Conservation (phyloP, 2,888 invertebrate species). For the Oscheius onirici region DNA sequence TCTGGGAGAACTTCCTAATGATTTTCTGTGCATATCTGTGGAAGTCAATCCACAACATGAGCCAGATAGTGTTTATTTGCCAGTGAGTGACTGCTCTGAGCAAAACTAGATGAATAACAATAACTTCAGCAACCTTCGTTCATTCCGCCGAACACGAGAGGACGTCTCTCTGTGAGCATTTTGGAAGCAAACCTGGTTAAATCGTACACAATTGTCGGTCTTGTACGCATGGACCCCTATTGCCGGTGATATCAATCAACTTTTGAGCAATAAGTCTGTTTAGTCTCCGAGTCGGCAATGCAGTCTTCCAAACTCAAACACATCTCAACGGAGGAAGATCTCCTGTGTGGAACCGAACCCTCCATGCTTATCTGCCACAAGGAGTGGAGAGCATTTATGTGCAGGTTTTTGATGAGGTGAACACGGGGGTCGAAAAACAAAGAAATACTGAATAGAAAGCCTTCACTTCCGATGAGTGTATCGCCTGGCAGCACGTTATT, state of each 20-base stretch:
- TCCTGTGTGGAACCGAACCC: constrained; percentile 93
- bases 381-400: constrained; percentile 88
- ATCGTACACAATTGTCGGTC: constrained; percentile 64
- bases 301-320: constrained; percentile 93
- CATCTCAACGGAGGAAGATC: constrained; percentile 83
- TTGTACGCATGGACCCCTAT: constrained; percentile 66
- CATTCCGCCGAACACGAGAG: constrained; percentile 71
- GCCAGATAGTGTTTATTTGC: constrained; percentile 6
- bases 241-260: constrained; percentile 44
- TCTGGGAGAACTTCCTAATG: constrained; percentile 58
- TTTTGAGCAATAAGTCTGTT: background rate
- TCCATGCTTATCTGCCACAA: constrained; percentile 88
- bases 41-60: constrained; percentile 33
- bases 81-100: background rate
- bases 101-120: background rate
- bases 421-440: background rate
- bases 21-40: constrained; percentile 61
- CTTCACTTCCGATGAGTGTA: constrained; percentile 92
- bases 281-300: constrained; percentile 88
- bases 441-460: constrained; percentile 78
- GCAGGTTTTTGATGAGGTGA: constrained; percentile 90
- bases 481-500: constrained; percentile 90
- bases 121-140: constrained; percentile 43
- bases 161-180: constrained; percentile 67
- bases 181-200: constrained; percentile 69